These are phyloP conservation scores for Ibidorhyncha struthersii DNA, from an alignment of 2,113 vertebrate species.

Conservation along the genomic window DNA sequence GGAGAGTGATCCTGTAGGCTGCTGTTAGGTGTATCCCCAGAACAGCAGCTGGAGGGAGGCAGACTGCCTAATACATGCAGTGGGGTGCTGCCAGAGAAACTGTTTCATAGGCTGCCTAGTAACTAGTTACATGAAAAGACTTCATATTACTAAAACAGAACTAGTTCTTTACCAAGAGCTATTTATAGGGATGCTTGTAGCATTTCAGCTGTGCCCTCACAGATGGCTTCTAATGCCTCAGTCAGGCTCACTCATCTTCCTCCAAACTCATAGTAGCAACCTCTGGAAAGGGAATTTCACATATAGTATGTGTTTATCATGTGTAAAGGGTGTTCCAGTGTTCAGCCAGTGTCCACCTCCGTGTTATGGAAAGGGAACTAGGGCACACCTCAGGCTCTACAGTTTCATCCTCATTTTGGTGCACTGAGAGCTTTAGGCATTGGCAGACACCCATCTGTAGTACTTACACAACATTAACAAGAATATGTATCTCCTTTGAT, in stretches of 20 bases:
- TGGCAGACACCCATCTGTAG: not conserved
- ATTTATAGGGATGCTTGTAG: not conserved
- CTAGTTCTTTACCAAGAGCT: not conserved
- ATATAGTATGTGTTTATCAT: not conserved
- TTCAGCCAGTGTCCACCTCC: not conserved
- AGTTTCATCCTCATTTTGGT: not conserved
- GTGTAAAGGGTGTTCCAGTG: not conserved
- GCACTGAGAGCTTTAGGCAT: not conserved
- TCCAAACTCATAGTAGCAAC: not conserved
- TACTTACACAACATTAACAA: not conserved
- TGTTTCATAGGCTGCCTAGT: slow-evolving; percentile 21
- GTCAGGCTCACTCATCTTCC: not conserved
- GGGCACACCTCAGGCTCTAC: not conserved
- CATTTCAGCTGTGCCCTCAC: not conserved
- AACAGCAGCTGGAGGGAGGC: not conserved
- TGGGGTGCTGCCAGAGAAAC: not conserved
- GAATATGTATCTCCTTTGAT: not conserved
- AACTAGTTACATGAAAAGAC: not conserved
- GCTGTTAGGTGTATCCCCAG: not conserved
- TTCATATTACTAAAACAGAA: not conserved
- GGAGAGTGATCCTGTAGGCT: not conserved
- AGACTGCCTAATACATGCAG: not conserved
- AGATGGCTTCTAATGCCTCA: not conserved
- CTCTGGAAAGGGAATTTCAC: not conserved
- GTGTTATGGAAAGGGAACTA: not conserved